phyloP scores from a whole-genome alignment of 1,140 invertebrate species.

The Daktulosphaira vitifoliae region DNA sequence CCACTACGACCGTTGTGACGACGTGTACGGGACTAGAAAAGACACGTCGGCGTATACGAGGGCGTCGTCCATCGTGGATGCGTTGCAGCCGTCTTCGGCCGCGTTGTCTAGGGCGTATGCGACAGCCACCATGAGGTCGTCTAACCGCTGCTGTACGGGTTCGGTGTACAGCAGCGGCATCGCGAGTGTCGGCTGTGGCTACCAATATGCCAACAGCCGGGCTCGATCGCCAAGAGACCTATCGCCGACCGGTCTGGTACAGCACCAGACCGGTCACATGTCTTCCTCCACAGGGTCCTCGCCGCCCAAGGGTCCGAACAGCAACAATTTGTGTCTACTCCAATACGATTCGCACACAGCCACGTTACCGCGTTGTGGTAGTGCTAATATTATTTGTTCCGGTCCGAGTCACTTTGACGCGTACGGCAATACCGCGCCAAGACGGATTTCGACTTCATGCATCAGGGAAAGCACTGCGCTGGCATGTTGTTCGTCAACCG shows the following conservation, averaged over 20 bases:
- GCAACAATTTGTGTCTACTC: constrained; percentile 9
- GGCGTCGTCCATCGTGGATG: constrained; percentile 20
- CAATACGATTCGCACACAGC: constrained; percentile 9
- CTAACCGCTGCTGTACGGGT: constrained; percentile 25
- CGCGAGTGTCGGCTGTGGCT: background rate
- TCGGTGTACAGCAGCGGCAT: background rate
- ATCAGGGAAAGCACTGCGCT: constrained; percentile 13
- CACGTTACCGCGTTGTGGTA: constrained; percentile 7
- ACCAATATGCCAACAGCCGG: constrained; percentile 9
- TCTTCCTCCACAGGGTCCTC: constrained; percentile 10
- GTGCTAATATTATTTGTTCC: constrained; percentile 5
- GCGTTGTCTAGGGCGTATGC: constrained; percentile 22
- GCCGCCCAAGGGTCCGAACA: background rate
- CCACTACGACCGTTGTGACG: constrained; percentile 25
- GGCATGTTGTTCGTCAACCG: constrained; percentile 9
- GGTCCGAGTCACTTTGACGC: constrained; percentile 1
- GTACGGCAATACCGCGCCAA: background rate
- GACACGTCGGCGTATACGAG: constrained; percentile 1
- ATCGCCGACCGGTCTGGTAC: constrained; percentile 22
- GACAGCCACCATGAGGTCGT: constrained; percentile 25
- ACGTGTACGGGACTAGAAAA: constrained; percentile 2
- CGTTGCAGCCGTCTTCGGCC: constrained; percentile 10
- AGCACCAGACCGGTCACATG: background rate
- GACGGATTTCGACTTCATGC: constrained; percentile 25
- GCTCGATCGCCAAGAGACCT: constrained; percentile 16